phyloP scores from a whole-genome alignment of 2,113 vertebrate genomes.

The Anguilla rostrata region DNA sequence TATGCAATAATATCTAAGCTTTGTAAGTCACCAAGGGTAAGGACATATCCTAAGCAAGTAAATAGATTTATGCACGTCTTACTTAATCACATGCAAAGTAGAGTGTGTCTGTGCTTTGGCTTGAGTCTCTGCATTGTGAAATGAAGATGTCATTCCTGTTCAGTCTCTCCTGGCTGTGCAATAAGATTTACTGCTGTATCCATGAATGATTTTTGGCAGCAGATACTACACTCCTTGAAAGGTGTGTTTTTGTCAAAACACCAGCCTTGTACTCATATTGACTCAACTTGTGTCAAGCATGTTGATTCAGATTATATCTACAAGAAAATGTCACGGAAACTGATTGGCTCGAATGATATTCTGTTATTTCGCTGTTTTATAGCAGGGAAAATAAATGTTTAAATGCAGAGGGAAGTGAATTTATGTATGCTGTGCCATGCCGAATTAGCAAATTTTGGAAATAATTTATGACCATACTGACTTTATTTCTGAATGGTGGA shows the following conservation, averaged over 20 bases:
- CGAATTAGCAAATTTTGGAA: too few relatives aligned
- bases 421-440: not conserved
- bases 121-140: conserved; percentile 49
- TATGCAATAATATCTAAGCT: not conserved
- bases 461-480: too few relatives aligned
- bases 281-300: not conserved
- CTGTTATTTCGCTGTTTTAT: not conserved
- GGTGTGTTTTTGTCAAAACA: conserved; percentile 26
- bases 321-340: conserved; percentile 40
- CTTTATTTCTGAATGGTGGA: too few relatives aligned
- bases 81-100: conserved; percentile 35
- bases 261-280: not conserved
- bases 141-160: conserved; percentile 65
- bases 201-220: conserved; percentile 63
- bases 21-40: not conserved
- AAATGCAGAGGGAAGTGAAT: not conserved
- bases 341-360: conserved; percentile 40
- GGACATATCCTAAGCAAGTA: not conserved
- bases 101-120: conserved; percentile 45
- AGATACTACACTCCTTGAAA: conserved; percentile 27
- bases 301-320: conserved; percentile 13
- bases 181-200: conserved; percentile 67
- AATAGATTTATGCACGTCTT: conserved; percentile 25
- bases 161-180: conserved; percentile 50
- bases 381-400: not conserved